Conservation (phyloP, 1,140 invertebrate species). For the Drosophila guanche region DNA sequence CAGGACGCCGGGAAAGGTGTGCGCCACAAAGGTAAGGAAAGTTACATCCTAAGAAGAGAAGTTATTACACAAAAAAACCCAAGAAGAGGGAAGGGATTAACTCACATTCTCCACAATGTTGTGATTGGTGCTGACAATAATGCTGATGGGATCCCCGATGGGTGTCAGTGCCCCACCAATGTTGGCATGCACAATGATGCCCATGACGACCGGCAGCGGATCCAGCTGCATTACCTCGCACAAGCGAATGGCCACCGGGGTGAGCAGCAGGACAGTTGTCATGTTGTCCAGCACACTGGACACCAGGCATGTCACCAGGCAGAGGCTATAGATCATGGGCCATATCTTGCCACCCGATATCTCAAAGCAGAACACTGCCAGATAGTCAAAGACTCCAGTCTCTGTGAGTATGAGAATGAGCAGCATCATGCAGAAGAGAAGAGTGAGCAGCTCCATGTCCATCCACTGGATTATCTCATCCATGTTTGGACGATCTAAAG, state of each 20-base stretch:
- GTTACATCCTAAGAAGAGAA: conserved; percentile 86
- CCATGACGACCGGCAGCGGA: conserved; percentile 89
- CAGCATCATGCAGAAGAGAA: conserved; percentile 94
- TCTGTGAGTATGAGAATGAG: conserved; percentile 91
- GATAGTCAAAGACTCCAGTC: conserved; percentile 92
- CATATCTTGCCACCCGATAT: conserved; percentile 89
- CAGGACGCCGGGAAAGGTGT: conserved; percentile 88
- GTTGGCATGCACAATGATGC: conserved; percentile 90
- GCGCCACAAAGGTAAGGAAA: conserved; percentile 88
- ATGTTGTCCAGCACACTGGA: conserved; percentile 92
- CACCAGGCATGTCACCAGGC: conserved; percentile 88
- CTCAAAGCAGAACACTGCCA: conserved; percentile 89
- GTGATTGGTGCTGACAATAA: conserved; percentile 90
- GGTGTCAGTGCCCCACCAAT: conserved; percentile 91
- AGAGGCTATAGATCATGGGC: conserved; percentile 89
- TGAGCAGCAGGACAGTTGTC: conserved; percentile 90
- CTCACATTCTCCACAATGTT: conserved; percentile 86
- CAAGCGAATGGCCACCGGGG: conserved; percentile 90
- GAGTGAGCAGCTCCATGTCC: conserved; percentile 90
- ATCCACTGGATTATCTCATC: conserved; percentile 90
- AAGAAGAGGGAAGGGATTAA: background rate
- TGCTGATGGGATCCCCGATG: conserved; percentile 92
- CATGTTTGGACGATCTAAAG: conserved; percentile 87
- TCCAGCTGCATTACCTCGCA: conserved; percentile 92
- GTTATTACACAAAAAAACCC: background rate